These are phyloP conservation scores for Coracias cyanogaster DNA, from an alignment of 2,797 vertebrate species.

Conservation along the genomic window DNA sequence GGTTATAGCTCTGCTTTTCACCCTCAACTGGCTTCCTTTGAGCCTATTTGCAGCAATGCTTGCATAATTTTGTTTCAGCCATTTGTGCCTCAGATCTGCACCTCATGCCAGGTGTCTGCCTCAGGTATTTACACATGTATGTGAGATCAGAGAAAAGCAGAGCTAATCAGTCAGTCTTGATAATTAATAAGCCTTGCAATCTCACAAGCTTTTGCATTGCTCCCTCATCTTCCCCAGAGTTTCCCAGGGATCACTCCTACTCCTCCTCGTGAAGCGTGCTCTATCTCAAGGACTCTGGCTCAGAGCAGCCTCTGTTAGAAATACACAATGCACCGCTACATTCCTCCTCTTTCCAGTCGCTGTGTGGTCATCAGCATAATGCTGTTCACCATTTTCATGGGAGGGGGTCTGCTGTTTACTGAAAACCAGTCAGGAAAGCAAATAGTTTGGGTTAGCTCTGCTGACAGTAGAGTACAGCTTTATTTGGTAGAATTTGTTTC, in stretches of 20 bases:
- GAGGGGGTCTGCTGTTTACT: not conserved
- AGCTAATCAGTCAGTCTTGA: not conserved
- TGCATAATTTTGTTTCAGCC: not conserved
- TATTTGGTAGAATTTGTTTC: constrained; percentile 30
- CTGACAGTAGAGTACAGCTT: constrained; percentile 19
- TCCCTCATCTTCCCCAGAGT: not conserved
- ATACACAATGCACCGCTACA: not conserved
- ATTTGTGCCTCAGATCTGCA: not conserved
- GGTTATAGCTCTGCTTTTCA: not conserved
- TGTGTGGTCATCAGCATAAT: not conserved
- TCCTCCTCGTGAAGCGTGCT: not conserved
- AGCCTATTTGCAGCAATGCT: not conserved
- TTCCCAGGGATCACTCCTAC: not conserved
- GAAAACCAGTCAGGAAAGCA: not conserved
- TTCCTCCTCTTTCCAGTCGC: not conserved
- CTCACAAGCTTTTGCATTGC: not conserved
- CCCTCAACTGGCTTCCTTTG: not conserved
- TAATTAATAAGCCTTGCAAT: not conserved
- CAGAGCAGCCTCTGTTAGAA: not conserved
- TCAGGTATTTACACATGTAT: not conserved
- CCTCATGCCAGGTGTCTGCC: not conserved
- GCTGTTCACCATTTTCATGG: not conserved
- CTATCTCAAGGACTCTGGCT: not conserved
- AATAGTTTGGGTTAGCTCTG: constrained; percentile 2
- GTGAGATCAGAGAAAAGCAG: not conserved